Evolutionary conservation across 2,888 invertebrate genomes (phyloP), one percentile per base, ranked within the genome.

Genomic region (Xanthorhoe designata): DNA sequence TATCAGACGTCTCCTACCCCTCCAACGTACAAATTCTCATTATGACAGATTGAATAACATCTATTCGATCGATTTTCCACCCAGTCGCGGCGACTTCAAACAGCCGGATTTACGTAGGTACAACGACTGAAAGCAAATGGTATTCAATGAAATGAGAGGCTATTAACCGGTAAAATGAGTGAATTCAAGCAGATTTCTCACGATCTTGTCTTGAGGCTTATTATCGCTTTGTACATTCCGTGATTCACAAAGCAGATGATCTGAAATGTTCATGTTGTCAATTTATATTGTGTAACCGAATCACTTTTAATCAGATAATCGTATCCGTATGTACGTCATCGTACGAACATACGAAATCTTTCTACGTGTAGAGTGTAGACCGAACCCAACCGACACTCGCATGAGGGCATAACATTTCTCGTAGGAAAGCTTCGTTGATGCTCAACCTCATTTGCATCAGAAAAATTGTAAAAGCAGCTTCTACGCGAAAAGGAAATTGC

Each of bases 401-500:
- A 32, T 3, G 38, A 38, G 38, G 38, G 38, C 38, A 38, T 38
- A 38, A 38, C 13, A 60, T 42, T 32, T 6, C 32, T 7, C 32
- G 60, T 42, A 24, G 24, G 24, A 3, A 52, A 42, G 61, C 61
- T 42, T 13, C 32, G 35, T 35, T 51, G 24, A 51, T 32, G 17
- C 19, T 60, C 51, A 55, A 55, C 55, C 54, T 47, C 55, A 10
- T 57, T 56, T 51, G 29, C 51, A 55, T 59, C 29, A 50, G 51
- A 35, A 51, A 35, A 56, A 24, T 53, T 66, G 49, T 57, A 58
- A 61, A 61, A 58, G n/a, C 38, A 19, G 49, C 24, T 29, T 10
- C 15, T 35, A 2, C 61, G 47, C 61, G 47, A 61, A 66, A 57
- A 58, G 53, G 53, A 61, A 61, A 66, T 61, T 66, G 56, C 56